Evolutionary conservation across 2,113 vertebrate genomes (phyloP).

Genomic region (human): DNA sequence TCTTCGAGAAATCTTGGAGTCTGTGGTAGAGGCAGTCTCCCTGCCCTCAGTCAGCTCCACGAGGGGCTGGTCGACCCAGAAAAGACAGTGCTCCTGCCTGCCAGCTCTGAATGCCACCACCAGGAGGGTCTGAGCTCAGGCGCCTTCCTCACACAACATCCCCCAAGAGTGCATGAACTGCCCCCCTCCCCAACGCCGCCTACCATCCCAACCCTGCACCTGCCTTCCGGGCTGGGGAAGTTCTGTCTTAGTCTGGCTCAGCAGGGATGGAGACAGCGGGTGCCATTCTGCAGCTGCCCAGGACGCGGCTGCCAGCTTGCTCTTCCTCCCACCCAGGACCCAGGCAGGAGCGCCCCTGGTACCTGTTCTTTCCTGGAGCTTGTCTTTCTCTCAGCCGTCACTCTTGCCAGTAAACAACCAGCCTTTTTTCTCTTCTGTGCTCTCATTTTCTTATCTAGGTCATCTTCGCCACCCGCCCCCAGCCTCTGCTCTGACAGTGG

Average conservation of each 20-base stretch:
- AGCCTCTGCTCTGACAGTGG: neutral
- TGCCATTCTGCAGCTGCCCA: too few relatives aligned
- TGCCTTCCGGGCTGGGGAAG: neutral
- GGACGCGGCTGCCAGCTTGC: neutral
- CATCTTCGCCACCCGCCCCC: fast-evolving
- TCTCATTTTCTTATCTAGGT: neutral
- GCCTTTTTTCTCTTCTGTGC: neutral
- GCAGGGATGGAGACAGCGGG: neutral
- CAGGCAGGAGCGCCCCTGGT: neutral
- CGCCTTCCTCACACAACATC: fast-evolving
- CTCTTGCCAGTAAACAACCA: neutral
- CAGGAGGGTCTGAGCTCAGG: neutral
- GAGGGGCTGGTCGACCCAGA: neutral
- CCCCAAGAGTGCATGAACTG: fast-evolving
- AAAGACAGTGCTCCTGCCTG: neutral
- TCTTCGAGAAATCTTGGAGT: neutral
- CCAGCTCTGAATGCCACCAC: neutral
- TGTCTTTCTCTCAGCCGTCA: neutral
- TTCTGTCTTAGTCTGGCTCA: neutral
- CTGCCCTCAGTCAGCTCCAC: too few relatives aligned
- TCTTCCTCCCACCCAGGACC: neutral
- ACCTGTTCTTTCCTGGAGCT: neutral
- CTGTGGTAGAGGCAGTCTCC: fast-evolving
- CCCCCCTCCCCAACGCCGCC: too few relatives aligned
- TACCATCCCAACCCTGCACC: neutral